Percentiles rank a stretch among this genome's conserved stretches.
phyloP scores from a whole-genome alignment of 2,797 vertebrate species.

The Helostoma temminkii region DNA sequence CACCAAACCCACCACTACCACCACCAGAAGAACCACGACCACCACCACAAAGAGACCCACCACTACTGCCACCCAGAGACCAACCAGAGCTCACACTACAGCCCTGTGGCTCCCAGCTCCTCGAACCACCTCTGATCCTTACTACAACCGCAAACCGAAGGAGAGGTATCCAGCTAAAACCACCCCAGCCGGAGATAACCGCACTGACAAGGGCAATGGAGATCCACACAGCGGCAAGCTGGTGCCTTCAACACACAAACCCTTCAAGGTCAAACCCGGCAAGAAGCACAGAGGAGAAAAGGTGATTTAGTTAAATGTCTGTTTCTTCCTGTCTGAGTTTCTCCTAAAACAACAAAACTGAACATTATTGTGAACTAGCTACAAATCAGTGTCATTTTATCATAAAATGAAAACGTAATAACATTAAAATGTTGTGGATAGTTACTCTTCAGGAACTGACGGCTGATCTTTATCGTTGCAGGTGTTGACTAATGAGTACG shows the following conservation, averaged over 20 bases:
- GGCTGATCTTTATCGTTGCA: constrained; percentile 51
- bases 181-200: constrained; percentile 90
- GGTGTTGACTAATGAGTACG: constrained; percentile 90
- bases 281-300: constrained; percentile 84
- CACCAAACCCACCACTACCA: constrained; percentile 68
- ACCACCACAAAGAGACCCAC: constrained; percentile 74
- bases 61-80: constrained; percentile 83
- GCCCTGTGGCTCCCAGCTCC: constrained; percentile 71
- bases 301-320: constrained; percentile 59
- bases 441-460: background rate
- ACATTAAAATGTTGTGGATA: too few species aligned
- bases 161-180: constrained; percentile 78
- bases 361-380: too few species aligned
- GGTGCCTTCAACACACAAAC: constrained; percentile 83
- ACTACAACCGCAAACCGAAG: constrained; percentile 84
- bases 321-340: too few species aligned
- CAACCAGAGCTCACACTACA: constrained; percentile 78
- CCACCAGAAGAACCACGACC: constrained; percentile 73
- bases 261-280: constrained; percentile 83
- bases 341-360: too few species aligned
- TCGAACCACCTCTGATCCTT: constrained; percentile 79
- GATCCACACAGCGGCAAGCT: constrained; percentile 74
- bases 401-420: too few species aligned
- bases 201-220: constrained; percentile 86
- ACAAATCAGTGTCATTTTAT: too few species aligned